Percentiles rank a stretch among this genome's conserved stretches.
Evolutionary conservation across 2,888 invertebrate genomes (phyloP).

Genomic region (Choreutis nemorana): DNA sequence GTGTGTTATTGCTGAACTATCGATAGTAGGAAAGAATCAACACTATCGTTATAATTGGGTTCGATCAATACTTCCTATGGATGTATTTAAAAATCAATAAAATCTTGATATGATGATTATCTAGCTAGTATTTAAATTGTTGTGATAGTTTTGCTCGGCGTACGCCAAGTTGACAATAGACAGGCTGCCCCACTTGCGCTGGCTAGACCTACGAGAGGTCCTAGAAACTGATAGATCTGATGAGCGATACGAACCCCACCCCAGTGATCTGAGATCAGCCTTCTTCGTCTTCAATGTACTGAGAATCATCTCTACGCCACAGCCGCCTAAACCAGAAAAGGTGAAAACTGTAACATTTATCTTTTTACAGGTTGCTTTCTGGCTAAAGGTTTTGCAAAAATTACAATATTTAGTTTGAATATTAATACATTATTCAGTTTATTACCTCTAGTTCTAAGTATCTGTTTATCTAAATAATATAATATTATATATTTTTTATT

Average conservation of each 20-base stretch:
- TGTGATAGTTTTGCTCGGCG: slow-evolving; percentile 51
- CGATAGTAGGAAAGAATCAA: too few species aligned
- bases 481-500: neutral
- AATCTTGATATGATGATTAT: too few species aligned
- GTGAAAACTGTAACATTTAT: slow-evolving; percentile 14
- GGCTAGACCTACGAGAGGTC: slow-evolving; percentile 59
- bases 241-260: slow-evolving; percentile 29
- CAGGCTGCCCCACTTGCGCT: slow-evolving; percentile 43
- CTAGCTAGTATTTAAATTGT: too few species aligned
- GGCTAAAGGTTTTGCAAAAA: neutral
- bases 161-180: slow-evolving; percentile 49
- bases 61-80: too few species aligned
- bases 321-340: slow-evolving; percentile 62
- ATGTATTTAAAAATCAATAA: too few species aligned
- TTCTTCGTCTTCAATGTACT: slow-evolving; percentile 54
- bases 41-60: too few species aligned
- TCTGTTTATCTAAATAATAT: neutral
- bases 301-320: slow-evolving; percentile 57
- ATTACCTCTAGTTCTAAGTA: neutral
- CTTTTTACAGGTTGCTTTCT: neutral
- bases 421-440: neutral
- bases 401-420: neutral
- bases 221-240: slow-evolving; percentile 28
- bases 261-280: slow-evolving; percentile 38
- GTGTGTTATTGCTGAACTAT: too few species aligned